Percentiles rank a stretch among this genome's conserved stretches.
Evolutionary conservation across 1,140 invertebrate genomes (phyloP).

Genomic region (Eurosta solidaginis): DNA sequence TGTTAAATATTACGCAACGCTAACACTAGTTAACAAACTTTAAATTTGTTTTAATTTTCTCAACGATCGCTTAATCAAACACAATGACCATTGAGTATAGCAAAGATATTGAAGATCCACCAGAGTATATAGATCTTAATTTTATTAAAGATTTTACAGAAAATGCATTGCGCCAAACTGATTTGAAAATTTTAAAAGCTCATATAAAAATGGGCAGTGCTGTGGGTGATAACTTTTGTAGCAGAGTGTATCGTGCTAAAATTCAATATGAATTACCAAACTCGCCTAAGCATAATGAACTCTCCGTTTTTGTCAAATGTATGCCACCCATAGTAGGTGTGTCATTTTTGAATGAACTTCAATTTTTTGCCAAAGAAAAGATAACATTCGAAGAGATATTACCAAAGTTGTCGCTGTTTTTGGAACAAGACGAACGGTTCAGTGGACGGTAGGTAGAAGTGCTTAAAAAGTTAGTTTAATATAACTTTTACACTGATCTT

Average conservation of each 20-base stretch:
- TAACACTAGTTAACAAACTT: no score
- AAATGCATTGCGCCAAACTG: constrained; percentile 41
- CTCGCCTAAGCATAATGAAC: constrained; percentile 1
- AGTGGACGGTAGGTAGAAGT: constrained; percentile 44
- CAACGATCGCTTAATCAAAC: no score
- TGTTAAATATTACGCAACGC: neutral
- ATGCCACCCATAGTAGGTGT: constrained; percentile 42
- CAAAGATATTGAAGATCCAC: constrained; percentile 40
- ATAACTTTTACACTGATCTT: no score
- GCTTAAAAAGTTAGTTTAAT: neutral
- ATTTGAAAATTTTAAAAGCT: constrained; percentile 35
- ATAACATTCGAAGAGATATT: constrained; percentile 46
- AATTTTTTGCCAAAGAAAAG: constrained; percentile 52
- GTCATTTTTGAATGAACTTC: constrained; percentile 47
- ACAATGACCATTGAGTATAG: constrained; percentile 45
- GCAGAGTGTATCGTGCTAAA: constrained; percentile 45
- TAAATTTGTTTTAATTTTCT: no score
- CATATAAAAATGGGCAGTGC: constrained; percentile 46
- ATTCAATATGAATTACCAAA: constrained; percentile 35
- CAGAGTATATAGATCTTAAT: constrained; percentile 42
- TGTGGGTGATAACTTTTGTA: constrained; percentile 53
- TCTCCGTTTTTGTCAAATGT: constrained; percentile 48
- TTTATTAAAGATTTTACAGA: constrained; percentile 53
- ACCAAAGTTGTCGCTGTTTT: constrained; percentile 47
- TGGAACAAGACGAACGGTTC: constrained; percentile 43